Conservation (phyloP, 2,797 vertebrate species). For the Sandelia bainsii region DNA sequence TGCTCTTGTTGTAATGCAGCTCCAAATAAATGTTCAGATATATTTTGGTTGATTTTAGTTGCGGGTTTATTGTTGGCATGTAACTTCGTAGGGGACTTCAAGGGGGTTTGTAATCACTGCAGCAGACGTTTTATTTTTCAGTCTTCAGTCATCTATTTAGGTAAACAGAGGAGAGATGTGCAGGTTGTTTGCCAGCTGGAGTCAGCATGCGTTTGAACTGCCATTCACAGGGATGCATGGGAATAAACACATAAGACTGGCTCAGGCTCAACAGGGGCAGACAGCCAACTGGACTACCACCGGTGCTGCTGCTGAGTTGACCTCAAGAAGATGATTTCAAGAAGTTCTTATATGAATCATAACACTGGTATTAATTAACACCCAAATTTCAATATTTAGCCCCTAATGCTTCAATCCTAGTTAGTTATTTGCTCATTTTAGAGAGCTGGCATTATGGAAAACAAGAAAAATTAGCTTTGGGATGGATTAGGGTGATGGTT, state of each 20-base stretch:
- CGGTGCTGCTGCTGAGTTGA: slow-evolving; percentile 42
- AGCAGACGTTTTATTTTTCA: slow-evolving; percentile 66
- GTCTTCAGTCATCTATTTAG: slow-evolving; percentile 67
- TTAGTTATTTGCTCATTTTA: background rate
- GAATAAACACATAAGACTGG: slow-evolving; percentile 54
- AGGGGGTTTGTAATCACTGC: slow-evolving; percentile 63
- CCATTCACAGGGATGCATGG: slow-evolving; percentile 41
- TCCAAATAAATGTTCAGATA: slow-evolving; percentile 61
- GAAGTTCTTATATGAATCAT: slow-evolving; percentile 21
- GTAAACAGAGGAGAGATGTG: slow-evolving; percentile 67
- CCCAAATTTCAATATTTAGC: slow-evolving; percentile 4
- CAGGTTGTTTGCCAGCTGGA: slow-evolving; percentile 63
- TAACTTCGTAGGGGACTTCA: slow-evolving; percentile 55
- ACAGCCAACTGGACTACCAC: slow-evolving; percentile 52
- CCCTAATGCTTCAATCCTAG: background rate
- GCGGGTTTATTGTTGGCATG: slow-evolving; percentile 50
- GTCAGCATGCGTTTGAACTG: slow-evolving; percentile 57
- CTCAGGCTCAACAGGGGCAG: slow-evolving; percentile 24
- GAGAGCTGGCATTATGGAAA: background rate
- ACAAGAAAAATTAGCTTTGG: background rate
- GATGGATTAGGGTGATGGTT: background rate
- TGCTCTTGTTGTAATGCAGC: slow-evolving; percentile 63
- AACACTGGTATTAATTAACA: background rate
- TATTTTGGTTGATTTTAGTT: slow-evolving; percentile 67
- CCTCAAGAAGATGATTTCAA: slow-evolving; percentile 29